A percentile compares a stretch with the other conserved stretches of the same genome.
These are phyloP conservation scores for Brachyptera risi DNA, from an alignment of 2,888 invertebrate species.

Conservation along the genomic window DNA sequence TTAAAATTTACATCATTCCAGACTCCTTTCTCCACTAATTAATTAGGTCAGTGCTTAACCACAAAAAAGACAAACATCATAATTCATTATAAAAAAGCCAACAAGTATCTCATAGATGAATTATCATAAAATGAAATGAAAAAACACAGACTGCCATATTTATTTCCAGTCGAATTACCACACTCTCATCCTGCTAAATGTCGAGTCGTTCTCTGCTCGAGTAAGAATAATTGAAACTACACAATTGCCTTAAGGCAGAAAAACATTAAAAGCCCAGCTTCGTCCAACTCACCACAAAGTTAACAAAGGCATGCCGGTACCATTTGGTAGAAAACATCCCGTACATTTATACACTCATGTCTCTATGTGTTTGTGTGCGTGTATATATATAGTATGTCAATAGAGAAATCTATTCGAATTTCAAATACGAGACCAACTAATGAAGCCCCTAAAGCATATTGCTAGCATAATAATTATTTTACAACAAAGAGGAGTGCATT, in stretches of 20 bases:
- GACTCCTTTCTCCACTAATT: too few relatives aligned
- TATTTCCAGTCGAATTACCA: too few relatives aligned
- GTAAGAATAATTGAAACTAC: neutral
- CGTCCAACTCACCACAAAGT: slow-evolving; percentile 9
- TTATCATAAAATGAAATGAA: too few relatives aligned
- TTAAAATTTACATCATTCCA: too few relatives aligned
- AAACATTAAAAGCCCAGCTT: slow-evolving; percentile 13
- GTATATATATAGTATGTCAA: neutral
- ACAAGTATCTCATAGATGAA: too few relatives aligned
- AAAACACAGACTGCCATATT: too few relatives aligned
- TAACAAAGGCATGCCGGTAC: slow-evolving; percentile 16
- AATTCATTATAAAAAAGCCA: too few relatives aligned
- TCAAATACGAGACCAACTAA: neutral
- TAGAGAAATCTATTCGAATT: slow-evolving; percentile 7
- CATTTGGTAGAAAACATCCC: slow-evolving; percentile 20
- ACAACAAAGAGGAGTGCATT: neutral
- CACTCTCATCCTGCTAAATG: too few relatives aligned
- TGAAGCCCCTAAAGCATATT: neutral
- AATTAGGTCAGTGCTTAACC: too few relatives aligned
- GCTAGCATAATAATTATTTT: neutral
- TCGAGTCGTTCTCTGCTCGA: neutral
- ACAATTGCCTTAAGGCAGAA: neutral
- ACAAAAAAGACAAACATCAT: too few relatives aligned
- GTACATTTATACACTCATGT: neutral
- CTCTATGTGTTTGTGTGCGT: too few relatives aligned